Percentiles rank a stretch among this genome's conserved stretches.
Evolutionary conservation across 2,888 invertebrate species (phyloP).

Genomic region (Crocallis elinguaria): DNA sequence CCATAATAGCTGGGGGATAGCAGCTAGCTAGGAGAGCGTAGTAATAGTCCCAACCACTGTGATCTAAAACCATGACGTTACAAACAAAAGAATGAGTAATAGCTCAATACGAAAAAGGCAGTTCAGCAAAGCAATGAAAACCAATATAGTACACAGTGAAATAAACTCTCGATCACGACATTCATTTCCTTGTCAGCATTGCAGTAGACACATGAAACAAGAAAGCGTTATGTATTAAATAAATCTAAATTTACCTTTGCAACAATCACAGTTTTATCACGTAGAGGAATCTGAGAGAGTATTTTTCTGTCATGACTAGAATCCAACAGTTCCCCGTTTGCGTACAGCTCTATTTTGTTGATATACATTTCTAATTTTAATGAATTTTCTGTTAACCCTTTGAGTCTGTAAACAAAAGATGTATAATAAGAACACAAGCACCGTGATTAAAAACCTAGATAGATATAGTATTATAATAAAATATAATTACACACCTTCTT

Average conservation of each 20-base stretch:
- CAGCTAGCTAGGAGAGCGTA: too few relatives aligned
- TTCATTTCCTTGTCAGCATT: too few relatives aligned
- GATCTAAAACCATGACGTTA: too few relatives aligned
- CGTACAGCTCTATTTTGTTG: constrained; percentile 95
- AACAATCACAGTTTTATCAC: constrained; percentile 93
- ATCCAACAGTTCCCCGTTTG: constrained; percentile 95
- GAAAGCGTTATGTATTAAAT: background rate
- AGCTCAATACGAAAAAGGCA: too few relatives aligned
- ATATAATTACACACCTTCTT: constrained; percentile 72
- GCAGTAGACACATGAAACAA: background rate
- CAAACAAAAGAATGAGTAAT: too few relatives aligned
- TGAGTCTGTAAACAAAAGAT: constrained; percentile 66
- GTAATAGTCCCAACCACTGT: too few relatives aligned
- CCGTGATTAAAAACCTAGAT: too few relatives aligned
- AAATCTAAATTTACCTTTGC: constrained; percentile 65
- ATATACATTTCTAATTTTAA: constrained; percentile 96
- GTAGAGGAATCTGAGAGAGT: constrained; percentile 92
- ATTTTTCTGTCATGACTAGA: constrained; percentile 94
- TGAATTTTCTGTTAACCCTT: constrained; percentile 80
- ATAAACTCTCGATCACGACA: too few relatives aligned
- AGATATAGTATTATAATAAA: background rate
- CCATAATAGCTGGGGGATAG: too few relatives aligned
- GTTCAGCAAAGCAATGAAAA: too few relatives aligned
- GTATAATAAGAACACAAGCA: too few relatives aligned
- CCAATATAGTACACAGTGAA: too few relatives aligned